Conservation (phyloP, 2,888 invertebrate species). For the Ectropis crepuscularia region DNA sequence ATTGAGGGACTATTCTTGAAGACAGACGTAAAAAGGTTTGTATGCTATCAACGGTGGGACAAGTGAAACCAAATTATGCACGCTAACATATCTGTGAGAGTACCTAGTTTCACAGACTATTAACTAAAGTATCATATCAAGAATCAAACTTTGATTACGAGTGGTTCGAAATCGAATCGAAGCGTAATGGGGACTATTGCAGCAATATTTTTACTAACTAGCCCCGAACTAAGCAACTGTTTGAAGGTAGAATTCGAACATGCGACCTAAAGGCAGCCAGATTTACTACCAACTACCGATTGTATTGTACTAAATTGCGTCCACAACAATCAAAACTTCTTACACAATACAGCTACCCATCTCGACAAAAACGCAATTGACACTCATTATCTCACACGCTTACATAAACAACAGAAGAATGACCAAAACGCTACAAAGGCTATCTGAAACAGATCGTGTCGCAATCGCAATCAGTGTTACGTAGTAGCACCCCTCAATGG, state of each 20-base stretch:
- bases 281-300: not conserved
- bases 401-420: slow-evolving; percentile 43
- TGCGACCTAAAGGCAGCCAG: not conserved
- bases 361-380: slow-evolving; percentile 13
- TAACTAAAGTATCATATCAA: no score
- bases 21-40: no score
- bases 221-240: not conserved
- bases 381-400: slow-evolving; percentile 38
- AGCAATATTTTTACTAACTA: not conserved
- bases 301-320: not conserved
- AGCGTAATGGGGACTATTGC: no score
- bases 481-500: slow-evolving; percentile 62
- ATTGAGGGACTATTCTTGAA: no score
- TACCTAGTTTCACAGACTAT: no score
- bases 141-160: no score
- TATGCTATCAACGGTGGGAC: no score
- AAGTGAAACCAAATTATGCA: no score
- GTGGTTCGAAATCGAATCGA: no score
- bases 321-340: slow-evolving; percentile 6
- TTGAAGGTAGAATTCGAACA: no score
- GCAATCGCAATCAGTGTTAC: slow-evolving; percentile 59
- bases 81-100: no score
- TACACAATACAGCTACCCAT: slow-evolving; percentile 1
- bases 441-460: slow-evolving; percentile 67
- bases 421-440: slow-evolving; percentile 49